Base-by-base conservation (phyloP, 1,140 invertebrate genomes). In the Xylocopa sonorina region DNA sequence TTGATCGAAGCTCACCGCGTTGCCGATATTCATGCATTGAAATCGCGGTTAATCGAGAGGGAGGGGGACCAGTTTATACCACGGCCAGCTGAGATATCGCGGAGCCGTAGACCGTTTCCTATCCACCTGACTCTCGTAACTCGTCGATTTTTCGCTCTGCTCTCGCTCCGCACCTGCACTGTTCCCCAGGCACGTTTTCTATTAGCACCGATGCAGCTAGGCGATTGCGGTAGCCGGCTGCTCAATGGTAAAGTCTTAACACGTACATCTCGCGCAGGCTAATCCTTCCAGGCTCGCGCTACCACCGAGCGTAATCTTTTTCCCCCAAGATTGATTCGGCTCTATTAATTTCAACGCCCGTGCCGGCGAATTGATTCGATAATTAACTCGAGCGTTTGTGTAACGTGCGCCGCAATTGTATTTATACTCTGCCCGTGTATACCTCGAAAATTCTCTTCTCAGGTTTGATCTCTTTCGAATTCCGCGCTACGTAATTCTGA, bases 101-200 rank as follows among this genome's bases (percentile, higher is more conserved):
- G n/a, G n/a, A 7, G 5, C 58, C 5, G 1, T 0, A n/a, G 1
- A 14, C 14, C 10, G 43, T 21, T 66, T 29, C 24, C 43, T 7
- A 29, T 12, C 27, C 63, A 2, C 29, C 29, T 32, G 29, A 14
- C 63, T 66, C 63, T 66, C 63, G 43, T 66, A 66, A 66, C 27
- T 66, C 63, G 18, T 6, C 10, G 63, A 46, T 48, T 66, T 66
- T 66, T 66, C 27, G 14, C 41, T 27, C 43, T 21, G 63, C 27
- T 10, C 2, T 3, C 18, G 63, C 27, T 10, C 2, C 1, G 10
- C 12, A 24, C 38, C 38, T 32, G 55, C 55, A 32, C 55, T 57
- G 55, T 32, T 57, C 55, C 29, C n/a, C 21, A 18, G 43, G 27
- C 63, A 66, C 63, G 63, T 66, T 66, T 66, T 48, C 63, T 66